Base-by-base conservation (phyloP, 2,888 invertebrate genomes). In the Drosophila kuntzei region DNA sequence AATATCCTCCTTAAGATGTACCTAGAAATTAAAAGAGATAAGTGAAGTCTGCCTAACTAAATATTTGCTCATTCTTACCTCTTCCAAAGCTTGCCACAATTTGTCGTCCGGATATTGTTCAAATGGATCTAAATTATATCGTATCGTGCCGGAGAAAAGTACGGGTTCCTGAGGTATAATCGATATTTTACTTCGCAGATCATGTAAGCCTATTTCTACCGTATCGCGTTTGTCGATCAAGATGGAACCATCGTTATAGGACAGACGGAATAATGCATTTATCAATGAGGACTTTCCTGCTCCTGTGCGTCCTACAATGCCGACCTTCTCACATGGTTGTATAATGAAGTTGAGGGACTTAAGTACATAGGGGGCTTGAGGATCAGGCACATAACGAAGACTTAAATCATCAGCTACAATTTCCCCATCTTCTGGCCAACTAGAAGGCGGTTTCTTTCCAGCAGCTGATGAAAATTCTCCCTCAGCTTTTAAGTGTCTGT, bases 81-180 rank as follows among this genome's bases (percentile, higher is more conserved):
- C 96, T 77, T 97, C 97, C 25, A 98, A 92, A 0, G 96, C 97
- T 62, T 94, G 94, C 98, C 98, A 98, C 1, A 98, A 91, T 58
- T 95, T 94, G n/a, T 94, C 93, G 85, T 98, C 98, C 0, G 94
- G 93, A 89, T 95, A 96, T 84, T 95, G 95, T 70, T 94, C 94
- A 87, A 98, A 97, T 0, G 98, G 98, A 93, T 98, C 98, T 67
- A 98, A 93, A 93, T 98, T 98, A 87, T 95, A 95, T 2, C 98
- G 93, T 93, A 98, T 94, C 5, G 97, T 96, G 34, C 98, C 98
- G 0, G 97, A 96, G 92, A 98, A 97, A 37, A 97, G 92, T 49
- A 97, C 95, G 0, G 97, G 97, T 90, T 97, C 96, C 91, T 97
- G 96, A 0, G 97, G 96, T 68, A 97, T 97, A 80, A 97, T 97